Base-by-base conservation (phyloP, 2,113 vertebrate genomes). In the Ginglymostoma cirratum region DNA sequence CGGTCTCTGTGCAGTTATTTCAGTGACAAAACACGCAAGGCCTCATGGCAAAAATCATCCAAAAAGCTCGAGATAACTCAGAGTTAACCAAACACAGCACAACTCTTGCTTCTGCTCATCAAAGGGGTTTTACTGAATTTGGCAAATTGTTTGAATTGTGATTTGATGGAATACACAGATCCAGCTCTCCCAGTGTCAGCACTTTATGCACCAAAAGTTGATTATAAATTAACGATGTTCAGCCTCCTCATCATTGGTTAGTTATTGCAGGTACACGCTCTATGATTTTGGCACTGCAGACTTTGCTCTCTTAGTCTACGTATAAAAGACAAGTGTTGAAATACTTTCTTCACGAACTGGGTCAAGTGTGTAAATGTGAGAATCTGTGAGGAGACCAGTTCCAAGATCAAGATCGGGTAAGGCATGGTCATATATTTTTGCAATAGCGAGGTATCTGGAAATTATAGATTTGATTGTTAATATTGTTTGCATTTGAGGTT, bases 201-300 rank as follows among this genome's bases (percentile, higher is more conserved):
- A 96, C 87, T 86, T 94, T 67, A 95, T 78, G 87, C 55, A 38
- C 61, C 96, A 96, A 92, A 96, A 66, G 65, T 96, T 23, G 96
- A 97, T 98, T 98, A 98, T 97, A 96, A 97, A 98, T 98, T 98
- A 98, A 98, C 98, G 96, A 96, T 34, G 90, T 97, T 96, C 97
- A 97, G 97, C 97, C 97, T 97, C 95, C 67, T 95, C 95, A 92
- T 95, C 96, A 96, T 96, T 96, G 97, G 97, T 96, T 97, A 96
- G 97, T 97, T 96, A 0, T 94, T 0, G 0, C 96, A 97, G 14
- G 0, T 96, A 96, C 96, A 70, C 10, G 96, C 96, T 96, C 96
- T 96, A 96, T 96, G 92, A 96, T 34, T 0, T 1, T 96, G 96
- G 93, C 96, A 96, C 96, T 96, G 97, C 97, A 97, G 97, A 98